phyloP scores from a whole-genome alignment of 2,888 invertebrate genomes.

The Ichneumoninae sp. region DNA sequence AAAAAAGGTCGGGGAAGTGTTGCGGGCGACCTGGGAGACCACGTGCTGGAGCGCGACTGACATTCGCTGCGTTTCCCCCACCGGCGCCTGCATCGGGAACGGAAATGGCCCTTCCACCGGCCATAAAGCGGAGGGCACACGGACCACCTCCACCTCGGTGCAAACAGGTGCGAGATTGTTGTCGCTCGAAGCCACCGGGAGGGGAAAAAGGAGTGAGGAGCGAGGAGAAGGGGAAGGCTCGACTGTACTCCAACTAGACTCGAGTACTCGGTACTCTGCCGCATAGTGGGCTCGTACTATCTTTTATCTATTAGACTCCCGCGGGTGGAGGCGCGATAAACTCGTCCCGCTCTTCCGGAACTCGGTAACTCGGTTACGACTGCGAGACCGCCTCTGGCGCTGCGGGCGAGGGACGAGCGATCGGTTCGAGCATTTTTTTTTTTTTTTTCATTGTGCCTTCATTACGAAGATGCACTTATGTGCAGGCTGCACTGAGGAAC shows the following conservation, averaged over 20 bases:
- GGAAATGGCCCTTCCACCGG: slow-evolving; percentile 50
- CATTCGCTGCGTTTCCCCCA: slow-evolving; percentile 56
- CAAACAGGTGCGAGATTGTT: slow-evolving; percentile 73
- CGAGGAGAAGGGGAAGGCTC: slow-evolving; percentile 36
- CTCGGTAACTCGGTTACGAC: slow-evolving; percentile 68
- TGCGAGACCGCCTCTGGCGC: slow-evolving; percentile 15
- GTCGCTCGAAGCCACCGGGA: slow-evolving; percentile 31
- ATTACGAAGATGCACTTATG: not conserved
- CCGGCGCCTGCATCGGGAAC: slow-evolving; percentile 45
- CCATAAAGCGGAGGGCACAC: slow-evolving; percentile 43
- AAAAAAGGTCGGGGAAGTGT: slow-evolving; percentile 26
- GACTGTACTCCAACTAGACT: not conserved
- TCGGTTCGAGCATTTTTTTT: not conserved
- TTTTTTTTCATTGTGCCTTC: not conserved
- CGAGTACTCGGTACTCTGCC: not conserved
- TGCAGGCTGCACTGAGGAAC: no score
- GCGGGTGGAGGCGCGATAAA: slow-evolving; percentile 66
- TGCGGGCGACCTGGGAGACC: slow-evolving; percentile 45
- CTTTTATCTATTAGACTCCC: slow-evolving; percentile 44
- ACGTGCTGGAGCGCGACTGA: slow-evolving; percentile 66
- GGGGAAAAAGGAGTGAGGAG: slow-evolving; percentile 16
- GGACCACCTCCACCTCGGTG: slow-evolving; percentile 63
- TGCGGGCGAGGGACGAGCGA: slow-evolving; percentile 34
- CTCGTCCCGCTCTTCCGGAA: slow-evolving; percentile 69
- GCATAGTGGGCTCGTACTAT: not conserved